Percentiles rank a stretch among this genome's conserved stretches.
These are phyloP conservation scores for Porites cylindrica DNA, from an alignment of 92 coral and sea anemone genomes.

Conservation along the genomic window DNA sequence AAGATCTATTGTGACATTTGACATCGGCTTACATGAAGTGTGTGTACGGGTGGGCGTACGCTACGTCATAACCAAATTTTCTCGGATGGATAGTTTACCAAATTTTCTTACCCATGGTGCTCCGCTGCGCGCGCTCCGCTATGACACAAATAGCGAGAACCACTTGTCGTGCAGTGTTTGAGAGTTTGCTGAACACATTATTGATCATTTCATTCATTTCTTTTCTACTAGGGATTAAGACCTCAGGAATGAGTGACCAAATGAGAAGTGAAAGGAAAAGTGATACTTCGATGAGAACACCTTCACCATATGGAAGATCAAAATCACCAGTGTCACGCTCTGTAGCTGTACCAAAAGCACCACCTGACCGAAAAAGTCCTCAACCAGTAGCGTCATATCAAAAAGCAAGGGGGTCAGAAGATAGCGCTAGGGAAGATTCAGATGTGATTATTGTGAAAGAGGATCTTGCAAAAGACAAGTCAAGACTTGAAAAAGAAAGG, in stretches of 20 bases:
- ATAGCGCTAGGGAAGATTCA: conserved; percentile 49
- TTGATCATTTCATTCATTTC: too few species aligned
- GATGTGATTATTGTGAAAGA: conserved; percentile 67
- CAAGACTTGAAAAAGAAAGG: conserved; percentile 61
- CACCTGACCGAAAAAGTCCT: conserved; percentile 30
- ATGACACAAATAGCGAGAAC: too few species aligned
- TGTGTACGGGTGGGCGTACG: too few species aligned
- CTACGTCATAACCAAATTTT: too few species aligned
- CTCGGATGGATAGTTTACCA: too few species aligned
- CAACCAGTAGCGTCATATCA: conserved; percentile 21
- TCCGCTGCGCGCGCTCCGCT: too few species aligned
- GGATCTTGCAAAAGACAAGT: conserved; percentile 50
- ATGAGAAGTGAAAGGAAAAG: conserved; percentile 39
- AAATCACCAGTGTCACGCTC: conserved; percentile 62
- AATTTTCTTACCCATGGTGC: too few species aligned
- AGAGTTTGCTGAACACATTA: too few species aligned
- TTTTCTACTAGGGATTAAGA: background rate
- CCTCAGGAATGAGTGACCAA: conserved; percentile 38
- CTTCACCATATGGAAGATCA: conserved; percentile 38
- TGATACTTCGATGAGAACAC: conserved; percentile 20
- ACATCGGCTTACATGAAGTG: too few species aligned
- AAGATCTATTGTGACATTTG: too few species aligned
- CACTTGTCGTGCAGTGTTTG: too few species aligned
- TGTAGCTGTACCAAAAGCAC: conserved; percentile 18
- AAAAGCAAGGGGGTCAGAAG: conserved; percentile 42